Evolutionary conservation across 2,797 vertebrate genomes (phyloP).

Genomic region (Pseudochaenichthys georgianus): DNA sequence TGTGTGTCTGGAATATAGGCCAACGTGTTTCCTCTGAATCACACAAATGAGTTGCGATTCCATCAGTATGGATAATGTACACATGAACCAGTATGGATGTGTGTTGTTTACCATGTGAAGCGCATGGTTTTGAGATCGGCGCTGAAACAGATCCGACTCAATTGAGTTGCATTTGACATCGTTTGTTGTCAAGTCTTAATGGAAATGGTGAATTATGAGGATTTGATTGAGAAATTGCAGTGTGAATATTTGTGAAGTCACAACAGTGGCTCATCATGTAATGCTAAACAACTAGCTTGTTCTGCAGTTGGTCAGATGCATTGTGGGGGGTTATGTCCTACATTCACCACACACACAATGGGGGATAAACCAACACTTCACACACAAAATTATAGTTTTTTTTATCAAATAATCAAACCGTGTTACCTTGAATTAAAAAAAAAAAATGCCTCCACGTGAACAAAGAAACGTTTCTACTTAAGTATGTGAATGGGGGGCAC

Average conservation of each 20-base stretch:
- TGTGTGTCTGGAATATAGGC: constrained; percentile 57
- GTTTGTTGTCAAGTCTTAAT: background rate
- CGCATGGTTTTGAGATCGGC: constrained; percentile 3
- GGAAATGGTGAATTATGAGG: background rate
- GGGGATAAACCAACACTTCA: too few species aligned
- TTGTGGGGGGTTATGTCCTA: too few species aligned
- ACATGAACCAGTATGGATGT: constrained; percentile 6
- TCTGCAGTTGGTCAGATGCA: background rate
- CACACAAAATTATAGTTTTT: too few species aligned
- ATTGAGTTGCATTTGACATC: background rate
- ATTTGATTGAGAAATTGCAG: background rate
- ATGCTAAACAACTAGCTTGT: background rate
- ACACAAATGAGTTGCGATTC: constrained; percentile 53
- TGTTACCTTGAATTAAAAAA: too few species aligned
- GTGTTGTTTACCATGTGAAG: constrained; percentile 33
- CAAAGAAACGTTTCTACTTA: too few species aligned
- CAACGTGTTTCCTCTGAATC: constrained; percentile 50
- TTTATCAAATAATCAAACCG: too few species aligned
- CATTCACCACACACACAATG: too few species aligned
- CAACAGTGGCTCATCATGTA: background rate
- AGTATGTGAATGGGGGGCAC: too few species aligned
- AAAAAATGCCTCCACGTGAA: too few species aligned
- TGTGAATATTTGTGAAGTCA: background rate
- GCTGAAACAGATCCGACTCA: constrained; percentile 2
- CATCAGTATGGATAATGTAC: constrained; percentile 32